These are phyloP conservation scores for Cossypha caffra DNA, from an alignment of 2,797 vertebrate species.

Conservation along the genomic window DNA sequence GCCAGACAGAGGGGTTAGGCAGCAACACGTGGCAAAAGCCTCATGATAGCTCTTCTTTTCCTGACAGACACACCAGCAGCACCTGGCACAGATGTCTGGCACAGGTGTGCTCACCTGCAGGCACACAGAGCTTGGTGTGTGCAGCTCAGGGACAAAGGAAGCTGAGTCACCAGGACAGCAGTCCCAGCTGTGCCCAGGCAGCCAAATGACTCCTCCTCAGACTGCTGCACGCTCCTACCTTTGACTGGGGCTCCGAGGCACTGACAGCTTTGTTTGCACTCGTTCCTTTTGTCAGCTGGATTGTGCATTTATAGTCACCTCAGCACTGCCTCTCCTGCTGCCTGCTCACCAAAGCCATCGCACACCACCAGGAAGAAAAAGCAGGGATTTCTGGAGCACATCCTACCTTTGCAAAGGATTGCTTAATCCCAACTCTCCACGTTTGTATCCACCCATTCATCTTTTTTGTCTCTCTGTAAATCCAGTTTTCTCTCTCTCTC, in stretches of 20 bases:
- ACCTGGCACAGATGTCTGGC: background rate
- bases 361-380: background rate
- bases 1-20: background rate
- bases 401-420: background rate
- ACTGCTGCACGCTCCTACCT: background rate
- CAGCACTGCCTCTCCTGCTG: background rate
- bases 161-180: background rate
- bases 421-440: background rate
- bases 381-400: background rate
- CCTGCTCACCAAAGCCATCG: background rate
- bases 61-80: background rate
- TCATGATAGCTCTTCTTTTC: background rate
- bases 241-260: background rate
- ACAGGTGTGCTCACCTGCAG: background rate
- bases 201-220: background rate
- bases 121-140: rapidly evolving
- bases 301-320: background rate
- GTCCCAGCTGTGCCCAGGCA: rapidly evolving
- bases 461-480: background rate
- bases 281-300: background rate
- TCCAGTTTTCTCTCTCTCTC: background rate
- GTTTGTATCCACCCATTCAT: background rate
- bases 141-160: background rate
- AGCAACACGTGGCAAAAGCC: background rate
- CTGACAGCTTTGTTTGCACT: background rate